These are phyloP conservation scores for Ceriagrion tenellum DNA, from an alignment of 2,888 invertebrate genomes.

Conservation along the genomic window DNA sequence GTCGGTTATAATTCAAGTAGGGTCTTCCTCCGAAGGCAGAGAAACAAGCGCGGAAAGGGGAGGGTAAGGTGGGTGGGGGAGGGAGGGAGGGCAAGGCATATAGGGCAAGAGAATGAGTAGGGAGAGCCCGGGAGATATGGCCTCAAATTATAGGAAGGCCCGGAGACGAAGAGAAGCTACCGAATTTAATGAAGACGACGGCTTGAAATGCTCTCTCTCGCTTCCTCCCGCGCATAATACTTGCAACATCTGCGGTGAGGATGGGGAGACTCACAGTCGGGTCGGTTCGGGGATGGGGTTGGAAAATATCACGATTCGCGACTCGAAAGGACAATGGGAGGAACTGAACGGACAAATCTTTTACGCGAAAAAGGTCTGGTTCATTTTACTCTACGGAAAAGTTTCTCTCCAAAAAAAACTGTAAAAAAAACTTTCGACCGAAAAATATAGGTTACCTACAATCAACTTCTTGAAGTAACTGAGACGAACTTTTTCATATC, in stretches of 20 bases:
- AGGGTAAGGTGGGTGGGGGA: no score
- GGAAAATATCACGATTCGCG: neutral
- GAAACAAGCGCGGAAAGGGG: neutral
- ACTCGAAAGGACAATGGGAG: neutral
- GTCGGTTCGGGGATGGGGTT: neutral
- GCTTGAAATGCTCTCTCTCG: neutral
- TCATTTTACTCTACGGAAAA: neutral
- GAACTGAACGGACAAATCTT: neutral
- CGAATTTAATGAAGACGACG: neutral
- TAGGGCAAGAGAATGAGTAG: no score
- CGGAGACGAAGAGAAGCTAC: neutral
- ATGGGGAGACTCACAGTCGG: neutral
- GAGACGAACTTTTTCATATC: no score
- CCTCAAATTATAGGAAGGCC: neutral
- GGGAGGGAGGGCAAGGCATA: neutral
- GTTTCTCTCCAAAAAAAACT: neutral
- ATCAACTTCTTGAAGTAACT: neutral
- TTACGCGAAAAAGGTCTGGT: neutral
- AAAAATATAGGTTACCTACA: neutral
- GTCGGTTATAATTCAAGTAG: neutral
- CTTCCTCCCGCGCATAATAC: neutral
- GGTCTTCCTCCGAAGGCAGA: neutral
- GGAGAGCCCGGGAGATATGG: neutral
- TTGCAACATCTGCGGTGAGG: neutral
- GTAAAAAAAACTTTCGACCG: neutral